Evolutionary conservation across 2,888 invertebrate species (phyloP).

Genomic region (Dendrolimus pini): DNA sequence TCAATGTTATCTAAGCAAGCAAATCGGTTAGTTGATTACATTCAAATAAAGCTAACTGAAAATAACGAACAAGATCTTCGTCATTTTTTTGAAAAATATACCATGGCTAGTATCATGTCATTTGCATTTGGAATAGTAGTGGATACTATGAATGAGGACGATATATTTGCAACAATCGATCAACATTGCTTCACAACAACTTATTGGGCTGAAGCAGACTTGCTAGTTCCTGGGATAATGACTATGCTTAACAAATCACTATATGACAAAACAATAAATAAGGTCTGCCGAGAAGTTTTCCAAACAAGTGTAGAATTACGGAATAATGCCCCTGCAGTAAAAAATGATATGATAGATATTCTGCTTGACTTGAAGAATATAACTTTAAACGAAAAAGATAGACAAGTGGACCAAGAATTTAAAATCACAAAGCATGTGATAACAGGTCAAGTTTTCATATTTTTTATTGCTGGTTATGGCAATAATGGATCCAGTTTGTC

Average conservation of each 20-base stretch:
- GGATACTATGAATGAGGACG: slow-evolving; percentile 20
- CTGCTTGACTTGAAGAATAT: slow-evolving; percentile 17
- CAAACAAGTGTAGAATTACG: slow-evolving; percentile 13
- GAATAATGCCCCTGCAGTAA: slow-evolving; percentile 7
- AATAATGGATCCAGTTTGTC: slow-evolving; percentile 48
- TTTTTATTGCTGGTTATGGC: slow-evolving; percentile 59
- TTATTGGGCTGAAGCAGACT: slow-evolving; percentile 23
- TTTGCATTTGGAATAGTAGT: slow-evolving; percentile 22
- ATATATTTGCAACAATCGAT: slow-evolving; percentile 19
- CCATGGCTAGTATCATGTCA: slow-evolving; percentile 22
- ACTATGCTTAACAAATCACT: slow-evolving; percentile 21
- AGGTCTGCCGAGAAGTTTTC: slow-evolving; percentile 23
- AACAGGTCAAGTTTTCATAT: slow-evolving; percentile 51
- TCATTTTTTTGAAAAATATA: slow-evolving; percentile 22
- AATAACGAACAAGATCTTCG: slow-evolving; percentile 21
- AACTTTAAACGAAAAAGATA: slow-evolving; percentile 8
- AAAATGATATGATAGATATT: slow-evolving; percentile 22
- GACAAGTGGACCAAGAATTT: slow-evolving; percentile 9
- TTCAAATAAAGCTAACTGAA: slow-evolving; percentile 16
- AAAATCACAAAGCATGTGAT: slow-evolving; percentile 36
- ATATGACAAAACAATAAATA: slow-evolving; percentile 15
- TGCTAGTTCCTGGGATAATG: slow-evolving; percentile 25
- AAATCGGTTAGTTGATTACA: slow-evolving; percentile 28
- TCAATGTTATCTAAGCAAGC: slow-evolving; percentile 22
- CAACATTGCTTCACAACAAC: slow-evolving; percentile 17